Evolutionary conservation across 64 coral and sea anemone species (phyloP).

Genomic region (Orbicella faveolata): DNA sequence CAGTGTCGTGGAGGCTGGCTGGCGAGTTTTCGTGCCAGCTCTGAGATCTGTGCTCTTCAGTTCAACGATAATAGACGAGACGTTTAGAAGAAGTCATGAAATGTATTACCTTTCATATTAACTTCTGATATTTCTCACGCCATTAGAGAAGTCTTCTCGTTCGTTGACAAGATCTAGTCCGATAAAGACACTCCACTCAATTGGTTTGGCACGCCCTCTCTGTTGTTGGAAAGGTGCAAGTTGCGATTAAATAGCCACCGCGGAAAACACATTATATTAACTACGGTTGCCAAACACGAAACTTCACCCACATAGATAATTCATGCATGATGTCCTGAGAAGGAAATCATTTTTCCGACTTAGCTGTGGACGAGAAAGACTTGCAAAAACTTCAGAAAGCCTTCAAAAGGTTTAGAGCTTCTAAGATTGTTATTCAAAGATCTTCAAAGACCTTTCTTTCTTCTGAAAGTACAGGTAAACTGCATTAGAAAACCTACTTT

Average conservation of each 20-base stretch:
- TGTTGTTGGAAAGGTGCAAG: not conserved
- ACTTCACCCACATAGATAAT: not conserved
- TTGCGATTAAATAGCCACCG: slow-evolving; percentile 9
- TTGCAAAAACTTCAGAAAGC: too few relatives aligned
- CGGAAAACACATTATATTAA: not conserved
- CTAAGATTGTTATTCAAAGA: too few relatives aligned
- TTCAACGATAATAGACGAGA: not conserved
- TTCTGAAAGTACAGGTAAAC: not conserved
- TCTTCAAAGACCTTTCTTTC: not conserved
- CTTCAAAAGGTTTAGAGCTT: too few relatives aligned
- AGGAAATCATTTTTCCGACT: too few relatives aligned
- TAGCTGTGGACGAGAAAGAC: too few relatives aligned
- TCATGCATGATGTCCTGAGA: not conserved
- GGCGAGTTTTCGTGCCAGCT: not conserved
- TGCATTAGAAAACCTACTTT: not conserved
- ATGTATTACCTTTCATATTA: slow-evolving; percentile 4
- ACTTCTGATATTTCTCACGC: not conserved
- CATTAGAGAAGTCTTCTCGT: slow-evolving; percentile 6
- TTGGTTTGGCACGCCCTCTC: not conserved
- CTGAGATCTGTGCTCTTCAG: not conserved
- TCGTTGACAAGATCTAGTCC: slow-evolving; percentile 6
- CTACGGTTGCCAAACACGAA: not conserved
- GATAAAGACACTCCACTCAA: slow-evolving; percentile 47
- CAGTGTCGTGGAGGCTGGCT: too few relatives aligned
- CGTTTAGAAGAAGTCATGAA: not conserved